phyloP scores from a whole-genome alignment of 53 echinoderm and acorn worm genomes.

The Hippasteria phrygiana region DNA sequence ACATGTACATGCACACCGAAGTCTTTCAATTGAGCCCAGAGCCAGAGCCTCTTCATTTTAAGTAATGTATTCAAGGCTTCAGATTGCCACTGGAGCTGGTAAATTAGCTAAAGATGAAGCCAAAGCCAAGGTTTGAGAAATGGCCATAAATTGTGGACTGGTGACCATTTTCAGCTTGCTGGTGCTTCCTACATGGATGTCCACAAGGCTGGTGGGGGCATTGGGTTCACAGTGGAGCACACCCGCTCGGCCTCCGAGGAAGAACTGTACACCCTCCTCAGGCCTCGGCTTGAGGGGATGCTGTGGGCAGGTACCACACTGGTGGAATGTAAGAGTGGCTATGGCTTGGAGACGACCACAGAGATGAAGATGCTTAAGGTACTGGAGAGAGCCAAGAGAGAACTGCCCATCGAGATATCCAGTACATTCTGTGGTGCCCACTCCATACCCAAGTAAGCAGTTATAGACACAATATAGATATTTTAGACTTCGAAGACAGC shows the following conservation, averaged over 20 bases:
- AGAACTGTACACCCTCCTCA: conserved; percentile 74
- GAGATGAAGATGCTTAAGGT: conserved; percentile 97
- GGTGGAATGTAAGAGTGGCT: conserved; percentile 98
- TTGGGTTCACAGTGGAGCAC: conserved; percentile 92
- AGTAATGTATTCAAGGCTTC: too few relatives aligned
- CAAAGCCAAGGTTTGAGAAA: too few relatives aligned
- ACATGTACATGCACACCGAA: too few relatives aligned
- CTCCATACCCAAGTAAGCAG: conserved; percentile 91
- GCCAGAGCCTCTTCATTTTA: too few relatives aligned
- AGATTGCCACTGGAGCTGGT: too few relatives aligned
- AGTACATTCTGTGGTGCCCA: conserved; percentile 97
- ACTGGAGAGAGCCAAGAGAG: conserved; percentile 78
- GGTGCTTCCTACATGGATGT: conserved; percentile 98
- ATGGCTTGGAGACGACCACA: conserved; percentile 87
- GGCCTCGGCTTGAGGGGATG: conserved; percentile 80
- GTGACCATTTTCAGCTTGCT: conserved; percentile 82
- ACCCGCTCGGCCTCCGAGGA: conserved; percentile 86
- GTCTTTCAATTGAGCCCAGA: too few relatives aligned
- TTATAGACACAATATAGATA: background rate
- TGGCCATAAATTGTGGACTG: too few relatives aligned
- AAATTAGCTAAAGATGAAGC: too few relatives aligned
- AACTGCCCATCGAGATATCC: conserved; percentile 94
- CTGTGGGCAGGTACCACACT: conserved; percentile 90
- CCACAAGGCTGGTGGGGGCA: conserved; percentile 97
- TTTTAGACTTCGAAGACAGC: too few relatives aligned